Evolutionary conservation across 2,797 vertebrate genomes (phyloP).

Genomic region (Sebastes melanostomus): DNA sequence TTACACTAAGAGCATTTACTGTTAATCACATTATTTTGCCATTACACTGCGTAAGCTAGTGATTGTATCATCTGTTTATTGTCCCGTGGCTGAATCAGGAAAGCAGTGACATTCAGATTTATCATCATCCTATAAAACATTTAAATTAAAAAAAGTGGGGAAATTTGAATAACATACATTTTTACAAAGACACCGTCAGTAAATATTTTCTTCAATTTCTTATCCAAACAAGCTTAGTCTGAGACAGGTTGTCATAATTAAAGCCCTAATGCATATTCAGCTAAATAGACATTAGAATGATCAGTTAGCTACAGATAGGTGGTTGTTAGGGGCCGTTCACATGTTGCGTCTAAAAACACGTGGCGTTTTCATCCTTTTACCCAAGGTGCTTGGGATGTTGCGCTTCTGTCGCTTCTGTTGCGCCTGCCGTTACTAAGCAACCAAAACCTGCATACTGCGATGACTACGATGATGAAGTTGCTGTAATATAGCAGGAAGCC

Average conservation of each 20-base stretch:
- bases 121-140: not conserved
- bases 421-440: too few species aligned
- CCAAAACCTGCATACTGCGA: too few species aligned
- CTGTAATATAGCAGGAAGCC: too few species aligned
- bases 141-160: too few species aligned
- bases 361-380: too few species aligned
- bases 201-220: not conserved
- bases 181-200: not conserved
- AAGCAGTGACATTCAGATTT: not conserved
- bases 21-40: not conserved
- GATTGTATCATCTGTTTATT: not conserved
- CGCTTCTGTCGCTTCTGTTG: too few species aligned
- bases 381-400: too few species aligned
- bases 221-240: not conserved
- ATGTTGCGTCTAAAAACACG: too few species aligned
- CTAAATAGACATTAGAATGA: not conserved
- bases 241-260: not conserved
- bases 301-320: not conserved
- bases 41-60: not conserved
- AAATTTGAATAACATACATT: not conserved
- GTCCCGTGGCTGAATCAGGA: not conserved
- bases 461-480: too few species aligned
- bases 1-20: not conserved
- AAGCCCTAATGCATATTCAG: not conserved
- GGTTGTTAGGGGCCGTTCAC: fast-evolving